Percentiles rank a stretch among this genome's conserved stretches.
phyloP scores from a whole-genome alignment of 2,888 invertebrate species.

The Oscheius sp. region DNA sequence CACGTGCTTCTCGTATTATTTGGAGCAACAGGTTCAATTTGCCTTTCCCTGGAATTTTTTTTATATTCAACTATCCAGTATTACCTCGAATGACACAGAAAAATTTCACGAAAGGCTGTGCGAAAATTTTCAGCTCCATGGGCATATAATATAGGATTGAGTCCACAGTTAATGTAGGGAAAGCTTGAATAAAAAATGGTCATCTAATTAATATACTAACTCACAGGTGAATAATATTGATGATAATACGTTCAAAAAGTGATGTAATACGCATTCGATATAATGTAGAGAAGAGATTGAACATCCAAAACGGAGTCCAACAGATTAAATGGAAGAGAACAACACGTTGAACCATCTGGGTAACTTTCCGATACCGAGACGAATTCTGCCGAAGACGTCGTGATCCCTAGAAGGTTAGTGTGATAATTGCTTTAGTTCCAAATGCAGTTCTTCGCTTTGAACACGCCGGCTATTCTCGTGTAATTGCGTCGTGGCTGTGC shows the following conservation, averaged over 20 bases:
- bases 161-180: slow-evolving; percentile 69
- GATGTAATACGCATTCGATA: slow-evolving; percentile 62
- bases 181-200: no score
- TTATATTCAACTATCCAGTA: background rate
- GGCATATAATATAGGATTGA: slow-evolving; percentile 68
- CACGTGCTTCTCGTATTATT: slow-evolving; percentile 37
- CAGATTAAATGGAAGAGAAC: slow-evolving; percentile 68
- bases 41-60: slow-evolving; percentile 9
- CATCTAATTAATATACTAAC: slow-evolving; percentile 32
- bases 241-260: slow-evolving; percentile 63
- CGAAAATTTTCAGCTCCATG: slow-evolving; percentile 67
- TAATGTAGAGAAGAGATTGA: slow-evolving; percentile 67
- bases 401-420: slow-evolving; percentile 40
- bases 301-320: slow-evolving; percentile 69
- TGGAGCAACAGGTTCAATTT: slow-evolving; percentile 28
- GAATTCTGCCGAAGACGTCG: slow-evolving; percentile 60
- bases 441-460: background rate
- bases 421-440: background rate
- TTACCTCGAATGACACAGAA: slow-evolving; percentile 49
- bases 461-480: background rate
- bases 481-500: slow-evolving; percentile 19
- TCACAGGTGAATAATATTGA: slow-evolving; percentile 68
- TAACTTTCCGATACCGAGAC: slow-evolving; percentile 67
- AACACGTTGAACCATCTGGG: slow-evolving; percentile 67
- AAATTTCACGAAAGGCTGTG: slow-evolving; percentile 61